phyloP scores from a whole-genome alignment of 2,797 vertebrate genomes.

The Bucorvus abyssinicus region DNA sequence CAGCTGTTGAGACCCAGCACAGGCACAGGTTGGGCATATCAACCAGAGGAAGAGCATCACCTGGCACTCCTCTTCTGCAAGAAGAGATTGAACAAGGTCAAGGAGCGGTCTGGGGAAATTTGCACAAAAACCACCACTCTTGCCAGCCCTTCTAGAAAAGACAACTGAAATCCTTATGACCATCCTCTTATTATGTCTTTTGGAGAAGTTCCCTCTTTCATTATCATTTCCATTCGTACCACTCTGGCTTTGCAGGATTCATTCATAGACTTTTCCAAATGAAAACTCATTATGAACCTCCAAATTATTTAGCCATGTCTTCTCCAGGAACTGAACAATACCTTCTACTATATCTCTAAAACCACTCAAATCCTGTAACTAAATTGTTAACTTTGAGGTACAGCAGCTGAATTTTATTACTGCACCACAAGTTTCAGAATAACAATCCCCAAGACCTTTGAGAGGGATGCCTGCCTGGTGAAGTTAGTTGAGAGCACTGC shows the following conservation, averaged over 20 bases:
- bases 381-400: not conserved
- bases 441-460: not conserved
- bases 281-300: not conserved
- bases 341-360: not conserved
- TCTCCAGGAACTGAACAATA: not conserved
- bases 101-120: not conserved
- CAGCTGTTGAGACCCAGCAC: rapidly evolving
- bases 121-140: not conserved
- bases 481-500: not conserved
- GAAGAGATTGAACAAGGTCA: not conserved
- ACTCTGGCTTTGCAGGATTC: not conserved
- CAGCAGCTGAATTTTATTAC: not conserved
- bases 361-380: not conserved
- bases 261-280: not conserved
- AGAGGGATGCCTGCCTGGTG: not conserved
- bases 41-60: not conserved
- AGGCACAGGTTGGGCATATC: not conserved
- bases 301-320: not conserved
- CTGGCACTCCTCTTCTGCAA: not conserved
- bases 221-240: not conserved
- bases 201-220: not conserved
- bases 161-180: not conserved
- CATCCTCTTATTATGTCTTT: not conserved
- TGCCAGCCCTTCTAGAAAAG: not conserved
- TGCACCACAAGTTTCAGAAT: not conserved